phyloP scores from a whole-genome alignment of 2,113 vertebrate genomes.

The Gymnobelideus leadbeateri region DNA sequence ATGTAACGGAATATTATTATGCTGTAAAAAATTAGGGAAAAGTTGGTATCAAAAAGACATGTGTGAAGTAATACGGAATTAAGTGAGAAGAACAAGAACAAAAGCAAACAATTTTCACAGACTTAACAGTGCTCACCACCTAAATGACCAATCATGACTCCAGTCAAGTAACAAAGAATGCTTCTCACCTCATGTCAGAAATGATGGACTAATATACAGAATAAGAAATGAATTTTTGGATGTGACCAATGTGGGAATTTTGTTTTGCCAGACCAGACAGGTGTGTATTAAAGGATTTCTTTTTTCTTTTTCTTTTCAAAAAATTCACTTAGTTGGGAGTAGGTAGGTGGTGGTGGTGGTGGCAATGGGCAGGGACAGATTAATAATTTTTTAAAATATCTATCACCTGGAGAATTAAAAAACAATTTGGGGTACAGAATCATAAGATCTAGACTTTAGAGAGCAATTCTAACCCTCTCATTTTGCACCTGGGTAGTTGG shows the following conservation, averaged over 20 bases:
- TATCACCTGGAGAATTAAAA: neutral
- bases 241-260: neutral
- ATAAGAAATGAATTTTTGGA: neutral
- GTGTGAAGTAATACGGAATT: neutral
- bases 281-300: neutral
- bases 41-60: neutral
- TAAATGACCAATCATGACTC: neutral
- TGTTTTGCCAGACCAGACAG: neutral
- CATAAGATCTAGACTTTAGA: neutral
- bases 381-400: neutral
- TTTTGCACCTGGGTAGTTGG: neutral
- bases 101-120: neutral
- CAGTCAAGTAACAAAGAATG: neutral
- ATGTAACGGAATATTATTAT: neutral
- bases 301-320: neutral
- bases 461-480: neutral
- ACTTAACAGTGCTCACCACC: neutral
- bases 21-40: neutral
- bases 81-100: neutral
- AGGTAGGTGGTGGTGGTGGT: neutral
- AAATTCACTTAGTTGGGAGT: neutral
- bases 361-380: neutral
- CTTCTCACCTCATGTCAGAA: neutral
- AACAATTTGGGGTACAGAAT: neutral
- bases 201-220: neutral